Percentiles rank a stretch among this genome's conserved stretches.
These are phyloP conservation scores for Oligia fasciuncula DNA, from an alignment of 2,888 invertebrate species.

Conservation along the genomic window DNA sequence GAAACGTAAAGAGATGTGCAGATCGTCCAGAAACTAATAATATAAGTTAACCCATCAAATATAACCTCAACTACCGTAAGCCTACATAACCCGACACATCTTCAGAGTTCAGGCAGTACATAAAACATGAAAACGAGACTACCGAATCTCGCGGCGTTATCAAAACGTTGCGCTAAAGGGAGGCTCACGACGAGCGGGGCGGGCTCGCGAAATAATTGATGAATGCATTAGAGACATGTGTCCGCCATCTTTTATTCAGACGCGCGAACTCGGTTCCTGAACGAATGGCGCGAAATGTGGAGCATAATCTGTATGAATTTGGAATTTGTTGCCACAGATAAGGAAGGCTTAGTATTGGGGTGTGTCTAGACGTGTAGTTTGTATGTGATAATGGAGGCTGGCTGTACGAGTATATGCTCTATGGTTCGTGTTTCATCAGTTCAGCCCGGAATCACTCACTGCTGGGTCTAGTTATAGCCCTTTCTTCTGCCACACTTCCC, in stretches of 20 bases:
- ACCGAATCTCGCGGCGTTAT: conserved; percentile 69
- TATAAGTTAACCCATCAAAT: not conserved
- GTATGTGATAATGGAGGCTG: not conserved
- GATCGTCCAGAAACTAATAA: not conserved
- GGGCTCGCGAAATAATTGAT: conserved; percentile 84
- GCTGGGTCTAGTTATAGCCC: no score
- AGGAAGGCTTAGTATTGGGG: conserved; percentile 40
- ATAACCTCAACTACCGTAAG: conserved; percentile 6
- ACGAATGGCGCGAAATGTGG: conserved; percentile 65
- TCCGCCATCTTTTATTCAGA: conserved; percentile 85
- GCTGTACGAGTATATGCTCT: not conserved
- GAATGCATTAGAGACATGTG: conserved; percentile 89
- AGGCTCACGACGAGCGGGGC: conserved; percentile 62
- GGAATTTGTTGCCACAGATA: conserved; percentile 62
- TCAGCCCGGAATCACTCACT: no score
- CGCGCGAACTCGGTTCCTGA: conserved; percentile 65
- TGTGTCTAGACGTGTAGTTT: conserved; percentile 36
- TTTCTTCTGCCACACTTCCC: no score
- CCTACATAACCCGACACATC: conserved; percentile 25
- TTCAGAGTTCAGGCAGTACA: conserved; percentile 51
- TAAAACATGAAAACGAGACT: conserved; percentile 66
- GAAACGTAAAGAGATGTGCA: not conserved
- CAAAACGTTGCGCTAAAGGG: conserved; percentile 69
- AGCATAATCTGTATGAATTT: conserved; percentile 75
- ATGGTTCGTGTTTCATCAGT: not conserved